Percentiles rank a stretch among this genome's conserved stretches.
phyloP scores from a whole-genome alignment of 2,113 vertebrate species.

The Acanthisitta chloris region DNA sequence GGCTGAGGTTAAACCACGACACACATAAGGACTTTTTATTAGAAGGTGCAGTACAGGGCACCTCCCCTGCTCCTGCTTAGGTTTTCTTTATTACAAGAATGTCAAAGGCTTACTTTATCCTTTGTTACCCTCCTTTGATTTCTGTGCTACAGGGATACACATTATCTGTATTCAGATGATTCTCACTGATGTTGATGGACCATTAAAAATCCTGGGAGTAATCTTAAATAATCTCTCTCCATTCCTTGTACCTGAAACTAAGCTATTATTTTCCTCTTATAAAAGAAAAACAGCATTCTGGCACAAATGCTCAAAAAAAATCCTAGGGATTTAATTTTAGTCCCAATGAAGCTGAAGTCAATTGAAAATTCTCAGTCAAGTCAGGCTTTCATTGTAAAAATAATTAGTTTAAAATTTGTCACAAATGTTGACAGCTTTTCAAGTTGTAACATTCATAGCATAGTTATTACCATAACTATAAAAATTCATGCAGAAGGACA shows the following conservation, averaged over 20 bases:
- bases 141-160: not conserved
- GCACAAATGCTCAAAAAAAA: not conserved
- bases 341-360: not conserved
- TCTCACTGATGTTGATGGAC: not conserved
- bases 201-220: not conserved
- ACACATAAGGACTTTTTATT: not conserved
- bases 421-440: constrained; percentile 17
- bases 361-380: constrained; percentile 6
- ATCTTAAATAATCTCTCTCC: not conserved
- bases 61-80: not conserved
- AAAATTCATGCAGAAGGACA: not conserved
- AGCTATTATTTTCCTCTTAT: not conserved
- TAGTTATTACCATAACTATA: not conserved
- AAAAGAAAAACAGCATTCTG: not conserved
- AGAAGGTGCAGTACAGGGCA: not conserved
- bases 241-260: not conserved
- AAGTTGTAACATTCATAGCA: not conserved
- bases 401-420: not conserved
- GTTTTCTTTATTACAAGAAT: not conserved
- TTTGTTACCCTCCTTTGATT: not conserved
- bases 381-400: not conserved
- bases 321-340: not conserved
- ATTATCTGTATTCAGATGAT: not conserved
- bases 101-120: not conserved
- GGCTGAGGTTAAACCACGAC: no score